Evolutionary conservation across 2,797 vertebrate species (phyloP).

Genomic region (Champsocephalus esox): DNA sequence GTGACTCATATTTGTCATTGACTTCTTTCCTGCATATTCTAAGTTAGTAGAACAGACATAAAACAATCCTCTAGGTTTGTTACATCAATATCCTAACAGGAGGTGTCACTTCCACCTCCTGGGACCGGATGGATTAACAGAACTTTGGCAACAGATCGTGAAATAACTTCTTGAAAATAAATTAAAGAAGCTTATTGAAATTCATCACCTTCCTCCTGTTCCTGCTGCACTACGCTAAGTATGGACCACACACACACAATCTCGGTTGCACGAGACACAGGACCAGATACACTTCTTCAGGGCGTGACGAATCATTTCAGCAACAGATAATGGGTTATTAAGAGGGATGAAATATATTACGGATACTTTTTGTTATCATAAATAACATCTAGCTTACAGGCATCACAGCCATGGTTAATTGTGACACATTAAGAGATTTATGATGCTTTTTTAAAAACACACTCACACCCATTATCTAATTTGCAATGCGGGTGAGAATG

Average conservation of each 20-base stretch:
- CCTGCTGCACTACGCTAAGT: not conserved
- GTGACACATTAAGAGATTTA: slow-evolving; percentile 6
- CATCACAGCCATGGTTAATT: not conserved
- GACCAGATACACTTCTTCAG: not conserved
- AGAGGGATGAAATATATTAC: slow-evolving; percentile 1
- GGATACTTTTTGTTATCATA: slow-evolving; percentile 1
- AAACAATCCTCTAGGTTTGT: not conserved
- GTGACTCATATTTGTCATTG: not conserved
- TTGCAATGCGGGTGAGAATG: slow-evolving; percentile 32
- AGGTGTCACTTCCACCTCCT: slow-evolving; percentile 7
- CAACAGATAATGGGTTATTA: not conserved
- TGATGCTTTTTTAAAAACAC: slow-evolving; percentile 3
- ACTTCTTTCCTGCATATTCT: not conserved
- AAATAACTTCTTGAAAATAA: slow-evolving; percentile 29
- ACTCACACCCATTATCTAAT: slow-evolving; percentile 8
- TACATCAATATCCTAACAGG: slow-evolving; percentile 2
- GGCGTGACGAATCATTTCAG: slow-evolving; percentile 6
- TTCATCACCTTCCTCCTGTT: slow-evolving; percentile 21
- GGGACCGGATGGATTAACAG: slow-evolving; percentile 11
- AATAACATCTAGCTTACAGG: not conserved
- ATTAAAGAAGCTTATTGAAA: slow-evolving; percentile 24
- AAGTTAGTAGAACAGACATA: not conserved
- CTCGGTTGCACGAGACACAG: not conserved
- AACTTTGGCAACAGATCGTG: slow-evolving; percentile 11
- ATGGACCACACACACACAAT: slow-evolving; percentile 10